Percentiles rank a stretch among this genome's conserved stretches.
phyloP scores from a whole-genome alignment of 2,113 vertebrate genomes.

The Odocoileus virginianus region DNA sequence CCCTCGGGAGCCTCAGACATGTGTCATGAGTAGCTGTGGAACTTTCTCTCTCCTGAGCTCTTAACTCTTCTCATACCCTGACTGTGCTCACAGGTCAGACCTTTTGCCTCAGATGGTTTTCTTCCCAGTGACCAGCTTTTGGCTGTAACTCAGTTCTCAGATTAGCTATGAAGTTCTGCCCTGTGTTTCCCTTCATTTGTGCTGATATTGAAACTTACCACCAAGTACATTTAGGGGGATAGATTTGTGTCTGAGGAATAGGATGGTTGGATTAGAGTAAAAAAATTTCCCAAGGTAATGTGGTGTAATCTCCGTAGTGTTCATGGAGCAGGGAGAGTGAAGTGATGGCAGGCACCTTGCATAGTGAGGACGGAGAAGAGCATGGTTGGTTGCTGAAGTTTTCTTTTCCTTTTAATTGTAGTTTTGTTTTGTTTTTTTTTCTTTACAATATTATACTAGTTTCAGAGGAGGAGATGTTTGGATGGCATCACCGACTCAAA shows the following conservation, averaged over 20 bases:
- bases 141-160: neutral
- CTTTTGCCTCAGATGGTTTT: neutral
- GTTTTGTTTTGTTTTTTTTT: neutral
- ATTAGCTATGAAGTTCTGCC: neutral
- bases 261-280: neutral
- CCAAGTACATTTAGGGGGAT: neutral
- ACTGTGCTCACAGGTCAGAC: neutral
- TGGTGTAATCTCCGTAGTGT: neutral
- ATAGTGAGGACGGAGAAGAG: neutral
- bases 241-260: neutral
- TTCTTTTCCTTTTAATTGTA: neutral
- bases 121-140: neutral
- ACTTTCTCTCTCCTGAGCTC: neutral
- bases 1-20: neutral
- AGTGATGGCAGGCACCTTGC: neutral
- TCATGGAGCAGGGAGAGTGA: too few species aligned
- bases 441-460: neutral
- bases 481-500: too few species aligned
- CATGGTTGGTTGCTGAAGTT: neutral
- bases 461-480: neutral
- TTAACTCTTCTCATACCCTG: neutral
- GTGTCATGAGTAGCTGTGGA: rapidly evolving
- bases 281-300: neutral
- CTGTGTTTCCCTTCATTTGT: neutral
- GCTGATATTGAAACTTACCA: neutral